Percentiles rank a stretch among this genome's conserved stretches.
Conservation (phyloP, 2,113 vertebrate genomes). For the Jacana jacana region DNA sequence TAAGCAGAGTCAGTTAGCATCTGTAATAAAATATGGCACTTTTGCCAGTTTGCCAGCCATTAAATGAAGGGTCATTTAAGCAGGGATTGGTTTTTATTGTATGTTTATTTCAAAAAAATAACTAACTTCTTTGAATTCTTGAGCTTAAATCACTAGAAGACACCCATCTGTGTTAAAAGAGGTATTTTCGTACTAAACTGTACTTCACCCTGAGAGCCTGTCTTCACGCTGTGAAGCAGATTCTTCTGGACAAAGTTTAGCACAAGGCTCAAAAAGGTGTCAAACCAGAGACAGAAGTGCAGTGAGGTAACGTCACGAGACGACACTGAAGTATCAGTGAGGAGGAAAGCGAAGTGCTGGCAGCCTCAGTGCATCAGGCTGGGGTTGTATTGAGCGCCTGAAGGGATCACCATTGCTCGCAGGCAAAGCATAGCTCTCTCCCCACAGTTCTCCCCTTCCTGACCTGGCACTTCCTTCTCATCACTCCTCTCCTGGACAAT, state of each 20-base stretch:
- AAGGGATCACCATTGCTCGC: neutral
- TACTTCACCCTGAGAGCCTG: neutral
- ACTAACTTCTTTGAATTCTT: neutral
- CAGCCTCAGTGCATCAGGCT: neutral
- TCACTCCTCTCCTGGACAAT: neutral
- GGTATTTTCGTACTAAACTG: neutral
- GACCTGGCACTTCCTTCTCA: neutral
- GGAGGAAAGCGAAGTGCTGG: neutral
- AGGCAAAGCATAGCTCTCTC: neutral
- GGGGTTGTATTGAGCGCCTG: neutral
- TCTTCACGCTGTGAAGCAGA: neutral
- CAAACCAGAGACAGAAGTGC: neutral
- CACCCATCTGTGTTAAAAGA: neutral
- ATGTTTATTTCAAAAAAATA: neutral
- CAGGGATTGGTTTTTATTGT: neutral
- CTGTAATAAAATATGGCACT: neutral
- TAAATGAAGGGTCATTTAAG: conserved; percentile 1
- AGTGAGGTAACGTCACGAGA: neutral
- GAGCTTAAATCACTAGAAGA: neutral
- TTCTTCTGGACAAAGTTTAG: neutral
- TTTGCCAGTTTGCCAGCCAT: neutral
- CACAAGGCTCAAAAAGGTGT: neutral
- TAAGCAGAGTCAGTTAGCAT: neutral
- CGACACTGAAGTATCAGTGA: neutral
- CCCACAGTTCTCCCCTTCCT: neutral